Evolutionary conservation across 2,797 vertebrate genomes (phyloP).

Genomic region (Parambassis ranga): DNA sequence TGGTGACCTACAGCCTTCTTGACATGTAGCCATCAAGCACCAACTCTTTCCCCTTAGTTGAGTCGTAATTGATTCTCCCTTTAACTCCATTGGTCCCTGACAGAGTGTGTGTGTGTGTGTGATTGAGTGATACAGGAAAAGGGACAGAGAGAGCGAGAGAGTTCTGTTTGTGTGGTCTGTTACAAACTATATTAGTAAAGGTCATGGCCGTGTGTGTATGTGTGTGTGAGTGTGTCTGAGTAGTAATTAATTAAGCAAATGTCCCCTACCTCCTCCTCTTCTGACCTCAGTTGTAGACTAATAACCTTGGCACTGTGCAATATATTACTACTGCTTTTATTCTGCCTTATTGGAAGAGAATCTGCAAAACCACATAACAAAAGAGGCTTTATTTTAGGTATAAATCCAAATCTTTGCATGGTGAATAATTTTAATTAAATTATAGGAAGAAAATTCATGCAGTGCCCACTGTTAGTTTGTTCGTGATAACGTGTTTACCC

Average conservation of each 20-base stretch:
- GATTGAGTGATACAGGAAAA: constrained; percentile 6
- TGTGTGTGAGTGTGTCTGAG: constrained; percentile 38
- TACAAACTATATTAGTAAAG: constrained; percentile 73
- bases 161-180: constrained; percentile 64
- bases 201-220: constrained; percentile 62
- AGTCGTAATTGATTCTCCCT: constrained; percentile 73
- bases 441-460: constrained; percentile 36
- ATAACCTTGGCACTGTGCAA: constrained; percentile 82
- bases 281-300: constrained; percentile 84
- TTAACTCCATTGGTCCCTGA: constrained; percentile 53
- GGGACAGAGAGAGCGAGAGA: constrained; percentile 19
- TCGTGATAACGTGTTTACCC: too few species aligned
- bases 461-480: too few species aligned
- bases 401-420: constrained; percentile 26
- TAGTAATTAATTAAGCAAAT: constrained; percentile 79
- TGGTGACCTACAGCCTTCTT: constrained; percentile 67
- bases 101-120: constrained; percentile 16
- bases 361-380: constrained; percentile 29
- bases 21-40: constrained; percentile 68
- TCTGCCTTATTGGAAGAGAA: constrained; percentile 77
- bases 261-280: constrained; percentile 51
- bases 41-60: constrained; percentile 56
- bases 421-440: constrained; percentile 32
- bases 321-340: constrained; percentile 76
- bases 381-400: constrained; percentile 40